These are phyloP conservation scores for Perca schrenkii DNA, from an alignment of 2,113 vertebrate species.

Conservation along the genomic window DNA sequence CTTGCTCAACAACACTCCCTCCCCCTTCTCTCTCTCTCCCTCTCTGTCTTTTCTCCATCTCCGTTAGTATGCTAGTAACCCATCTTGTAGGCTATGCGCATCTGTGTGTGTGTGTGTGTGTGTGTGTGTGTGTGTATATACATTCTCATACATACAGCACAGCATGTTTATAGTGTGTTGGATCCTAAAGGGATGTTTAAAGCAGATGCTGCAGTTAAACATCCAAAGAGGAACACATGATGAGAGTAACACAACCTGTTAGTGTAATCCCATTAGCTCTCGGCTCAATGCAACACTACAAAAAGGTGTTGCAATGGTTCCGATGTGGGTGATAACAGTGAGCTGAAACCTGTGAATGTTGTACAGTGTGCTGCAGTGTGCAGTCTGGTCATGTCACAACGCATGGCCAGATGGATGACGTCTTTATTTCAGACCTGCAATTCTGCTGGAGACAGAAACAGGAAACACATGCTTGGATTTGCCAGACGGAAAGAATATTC, in stretches of 20 bases:
- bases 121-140: neutral
- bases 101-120: slow-evolving; percentile 2
- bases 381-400: neutral
- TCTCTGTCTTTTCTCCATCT: slow-evolving; percentile 1
- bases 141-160: neutral
- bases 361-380: neutral
- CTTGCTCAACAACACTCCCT: neutral
- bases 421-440: neutral
- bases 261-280: neutral
- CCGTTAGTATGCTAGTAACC: neutral
- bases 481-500: neutral
- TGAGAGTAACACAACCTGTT: neutral
- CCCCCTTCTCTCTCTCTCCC: neutral
- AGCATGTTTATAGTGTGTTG: neutral
- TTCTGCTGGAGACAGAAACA: neutral
- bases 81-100: slow-evolving; percentile 22
- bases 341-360: neutral
- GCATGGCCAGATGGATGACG: too few relatives aligned
- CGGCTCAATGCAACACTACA: too few relatives aligned
- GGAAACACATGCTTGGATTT: neutral
- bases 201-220: neutral
- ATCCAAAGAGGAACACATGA: neutral
- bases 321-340: neutral
- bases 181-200: neutral
- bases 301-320: neutral